Conservation (phyloP, 2,888 invertebrate species). For the Erebia epiphron region DNA sequence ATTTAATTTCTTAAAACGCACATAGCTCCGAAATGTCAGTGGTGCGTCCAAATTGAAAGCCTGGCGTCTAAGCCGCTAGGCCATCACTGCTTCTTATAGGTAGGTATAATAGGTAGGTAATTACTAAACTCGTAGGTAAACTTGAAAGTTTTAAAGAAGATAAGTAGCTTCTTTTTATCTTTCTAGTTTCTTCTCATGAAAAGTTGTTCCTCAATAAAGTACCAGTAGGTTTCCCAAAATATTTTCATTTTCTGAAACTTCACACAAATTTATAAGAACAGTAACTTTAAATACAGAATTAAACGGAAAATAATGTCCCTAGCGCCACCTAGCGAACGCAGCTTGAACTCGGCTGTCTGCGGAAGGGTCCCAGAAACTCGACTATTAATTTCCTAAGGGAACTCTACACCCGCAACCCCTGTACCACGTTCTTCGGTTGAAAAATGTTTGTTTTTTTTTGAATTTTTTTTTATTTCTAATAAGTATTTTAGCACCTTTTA, state of each 20-base stretch:
- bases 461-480: background rate
- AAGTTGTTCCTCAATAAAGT: too few species aligned
- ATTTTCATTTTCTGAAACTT: background rate
- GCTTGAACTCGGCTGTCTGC: slow-evolving; percentile 51
- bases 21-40: too few species aligned
- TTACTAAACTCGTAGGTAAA: too few species aligned
- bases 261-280: background rate
- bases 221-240: background rate
- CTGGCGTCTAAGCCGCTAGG: too few species aligned
- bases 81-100: too few species aligned
- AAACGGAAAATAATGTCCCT: slow-evolving; percentile 6
- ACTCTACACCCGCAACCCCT: slow-evolving; percentile 62
- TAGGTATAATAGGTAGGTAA: too few species aligned
- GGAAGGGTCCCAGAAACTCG: slow-evolving; percentile 64
- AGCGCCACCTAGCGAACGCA: slow-evolving; percentile 64
- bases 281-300: background rate
- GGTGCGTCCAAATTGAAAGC: too few species aligned
- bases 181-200: too few species aligned
- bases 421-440: slow-evolving; percentile 54
- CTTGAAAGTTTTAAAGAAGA: too few species aligned
- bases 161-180: too few species aligned
- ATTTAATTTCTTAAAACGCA: too few species aligned
- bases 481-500: background rate
- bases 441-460: slow-evolving; percentile 13
- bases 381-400: slow-evolving; percentile 81